Base-by-base conservation (phyloP, 2,888 invertebrate species). In the Pterostichus madidus region DNA sequence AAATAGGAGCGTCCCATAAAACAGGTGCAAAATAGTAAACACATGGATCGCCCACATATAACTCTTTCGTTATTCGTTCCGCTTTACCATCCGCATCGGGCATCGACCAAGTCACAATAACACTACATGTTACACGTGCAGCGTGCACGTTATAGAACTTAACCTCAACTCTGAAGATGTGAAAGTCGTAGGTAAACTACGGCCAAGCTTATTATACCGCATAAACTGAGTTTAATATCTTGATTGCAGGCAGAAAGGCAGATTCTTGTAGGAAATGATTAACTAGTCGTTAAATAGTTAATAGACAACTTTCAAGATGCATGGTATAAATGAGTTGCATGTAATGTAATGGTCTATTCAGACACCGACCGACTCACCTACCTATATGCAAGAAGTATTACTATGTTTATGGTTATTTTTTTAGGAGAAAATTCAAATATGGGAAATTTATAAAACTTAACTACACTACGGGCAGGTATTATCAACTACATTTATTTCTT, bases 21-120 rank as follows among this genome's bases (percentile, higher is more conserved):
- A 64, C 64, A 64, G 64, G 64, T 64, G 64, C 64, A 35, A 64
- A 64, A 64, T 64, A 64, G 64, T 64, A 64, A 64, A 64, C 64
- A 64, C 35, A 64, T 64, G 35, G 13, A 32, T 64, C 64, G 35
- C 64, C 64, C 35, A 64, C 64, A 13, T n/a, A 35, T 64, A 32
- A 32, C 32, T 59, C 59, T 59, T 31, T 59, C 59, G 31, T 59
- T 24, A 59, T 59, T 35, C 31, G 59, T 59, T 59, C 35, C n/a
- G 64, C 64, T 64, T 64, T 64, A 32, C 64, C 64, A 64, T 64
- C 24, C 24, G 3, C 24, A 24, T 24, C 24, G 24, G 3, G 24
- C 3, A 24, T 24, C 24, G 1, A 24, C 24, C 24, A 24, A 24
- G 24, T 24, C 64, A 64, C 59, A 11, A 10, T 24, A n/a, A 13